phyloP scores from a whole-genome alignment of 37 sponge, comb jelly and placozoan species.

The Mnemiopsis leidyi region DNA sequence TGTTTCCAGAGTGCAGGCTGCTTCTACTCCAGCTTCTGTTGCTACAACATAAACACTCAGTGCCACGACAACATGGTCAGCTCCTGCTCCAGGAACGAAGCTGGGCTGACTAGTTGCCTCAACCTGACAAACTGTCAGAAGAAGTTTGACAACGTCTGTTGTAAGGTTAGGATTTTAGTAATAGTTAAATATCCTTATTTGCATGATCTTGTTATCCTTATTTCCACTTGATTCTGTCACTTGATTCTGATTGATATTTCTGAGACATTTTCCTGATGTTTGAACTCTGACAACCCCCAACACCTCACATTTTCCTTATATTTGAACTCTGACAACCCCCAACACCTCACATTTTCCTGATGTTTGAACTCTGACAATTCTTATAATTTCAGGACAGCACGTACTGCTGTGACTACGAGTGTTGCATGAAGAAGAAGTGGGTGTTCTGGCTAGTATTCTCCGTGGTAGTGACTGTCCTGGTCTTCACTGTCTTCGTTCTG shows the following conservation, averaged over 20 bases:
- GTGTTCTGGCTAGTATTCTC: constrained; percentile 57
- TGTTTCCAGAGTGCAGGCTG: constrained; percentile 37
- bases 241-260: no score
- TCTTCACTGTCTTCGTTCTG: not conserved
- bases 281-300: no score
- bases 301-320: not conserved
- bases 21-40: constrained; percentile 61
- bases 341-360: not conserved
- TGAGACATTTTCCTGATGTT: no score
- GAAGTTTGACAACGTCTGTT: not conserved
- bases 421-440: constrained; percentile 45
- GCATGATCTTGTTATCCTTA: no score
- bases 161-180: no score
- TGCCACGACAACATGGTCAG: not conserved
- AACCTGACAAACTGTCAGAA: not conserved
- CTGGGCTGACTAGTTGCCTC: not conserved
- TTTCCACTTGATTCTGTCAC: no score
- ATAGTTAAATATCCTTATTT: no score
- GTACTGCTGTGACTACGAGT: constrained; percentile 45
- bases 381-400: not conserved
- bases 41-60: not conserved
- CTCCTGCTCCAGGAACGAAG: not conserved
- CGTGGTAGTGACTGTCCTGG: constrained; percentile 6
- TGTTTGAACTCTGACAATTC: no score
- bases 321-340: not conserved